Percentiles rank a stretch among this genome's conserved stretches.
These are phyloP conservation scores for Daubentonia madagascariensis DNA, from an alignment of 2,113 vertebrate genomes.

Conservation along the genomic window DNA sequence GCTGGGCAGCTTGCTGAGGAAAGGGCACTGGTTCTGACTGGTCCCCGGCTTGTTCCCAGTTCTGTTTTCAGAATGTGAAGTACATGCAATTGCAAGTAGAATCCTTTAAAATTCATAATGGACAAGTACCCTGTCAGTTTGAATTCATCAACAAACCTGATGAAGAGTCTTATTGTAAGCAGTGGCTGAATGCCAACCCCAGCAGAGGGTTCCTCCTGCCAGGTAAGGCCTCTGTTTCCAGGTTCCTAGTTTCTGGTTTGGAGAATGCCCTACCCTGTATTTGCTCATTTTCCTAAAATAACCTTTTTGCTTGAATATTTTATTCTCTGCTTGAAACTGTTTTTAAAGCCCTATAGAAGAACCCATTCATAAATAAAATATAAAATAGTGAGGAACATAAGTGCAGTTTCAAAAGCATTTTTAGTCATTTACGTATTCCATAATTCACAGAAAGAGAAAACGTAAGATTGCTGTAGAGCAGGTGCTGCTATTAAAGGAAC, in stretches of 20 bases:
- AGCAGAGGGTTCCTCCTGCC: slow-evolving; percentile 92
- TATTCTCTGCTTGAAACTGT: neutral
- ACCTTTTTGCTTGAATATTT: slow-evolving; percentile 19
- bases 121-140: slow-evolving; percentile 95
- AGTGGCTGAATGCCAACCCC: slow-evolving; percentile 93
- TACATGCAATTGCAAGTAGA: slow-evolving; percentile 93
- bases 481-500: neutral
- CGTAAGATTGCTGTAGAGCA: neutral
- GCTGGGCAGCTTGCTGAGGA: neutral
- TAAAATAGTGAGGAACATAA: neutral
- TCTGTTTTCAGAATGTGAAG: slow-evolving; percentile 93
- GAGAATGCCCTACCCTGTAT: neutral
- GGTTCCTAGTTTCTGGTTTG: neutral
- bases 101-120: slow-evolving; percentile 90
- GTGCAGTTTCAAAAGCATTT: neutral
- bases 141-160: slow-evolving; percentile 96
- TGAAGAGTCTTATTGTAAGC: slow-evolving; percentile 92
- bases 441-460: slow-evolving; percentile 29
- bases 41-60: slow-evolving; percentile 81
- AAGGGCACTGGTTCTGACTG: slow-evolving; percentile 7
- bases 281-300: neutral
- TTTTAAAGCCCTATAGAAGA: neutral
- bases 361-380: neutral
- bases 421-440: neutral
- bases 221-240: slow-evolving; percentile 81